A percentile compares a stretch with the other conserved stretches of the same genome.
phyloP scores from a whole-genome alignment of 64 coral and sea anemone genomes.

The Dendronephthya gigantea region DNA sequence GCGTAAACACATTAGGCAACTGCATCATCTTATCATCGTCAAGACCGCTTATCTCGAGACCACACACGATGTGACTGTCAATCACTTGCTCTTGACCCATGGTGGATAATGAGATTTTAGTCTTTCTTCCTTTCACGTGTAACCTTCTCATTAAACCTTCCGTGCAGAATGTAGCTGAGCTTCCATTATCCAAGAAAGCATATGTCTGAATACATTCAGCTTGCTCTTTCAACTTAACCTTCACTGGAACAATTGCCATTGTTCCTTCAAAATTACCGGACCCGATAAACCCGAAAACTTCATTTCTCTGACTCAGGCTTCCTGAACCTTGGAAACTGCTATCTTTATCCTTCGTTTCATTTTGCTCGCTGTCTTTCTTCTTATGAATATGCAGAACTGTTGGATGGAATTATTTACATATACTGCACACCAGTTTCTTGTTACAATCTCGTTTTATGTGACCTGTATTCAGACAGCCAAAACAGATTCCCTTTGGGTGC shows the following conservation, averaged over 20 bases:
- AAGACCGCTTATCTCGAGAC: background rate
- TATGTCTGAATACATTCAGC: background rate
- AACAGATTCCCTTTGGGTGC: background rate
- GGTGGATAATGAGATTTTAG: background rate
- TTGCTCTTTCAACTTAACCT: background rate
- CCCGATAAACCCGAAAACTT: background rate
- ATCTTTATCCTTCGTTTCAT: background rate
- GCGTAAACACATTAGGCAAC: background rate
- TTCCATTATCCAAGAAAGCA: background rate
- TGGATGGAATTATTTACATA: background rate
- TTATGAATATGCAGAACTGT: background rate
- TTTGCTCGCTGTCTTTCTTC: background rate
- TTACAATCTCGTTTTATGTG: background rate
- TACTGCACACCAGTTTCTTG: background rate
- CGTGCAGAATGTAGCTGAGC: background rate
- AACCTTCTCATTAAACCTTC: background rate
- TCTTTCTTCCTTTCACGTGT: background rate
- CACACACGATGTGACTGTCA: background rate
- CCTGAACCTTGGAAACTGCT: background rate
- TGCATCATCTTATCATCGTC: background rate
- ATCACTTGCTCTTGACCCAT: background rate
- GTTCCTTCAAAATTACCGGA: background rate
- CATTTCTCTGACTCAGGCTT: background rate
- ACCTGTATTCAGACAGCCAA: background rate
- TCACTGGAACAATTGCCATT: background rate